A percentile compares a stretch with the other conserved stretches of the same genome.
These are phyloP conservation scores for Loris lydekkerianus DNA, from an alignment of 2,797 vertebrate species.

Conservation along the genomic window DNA sequence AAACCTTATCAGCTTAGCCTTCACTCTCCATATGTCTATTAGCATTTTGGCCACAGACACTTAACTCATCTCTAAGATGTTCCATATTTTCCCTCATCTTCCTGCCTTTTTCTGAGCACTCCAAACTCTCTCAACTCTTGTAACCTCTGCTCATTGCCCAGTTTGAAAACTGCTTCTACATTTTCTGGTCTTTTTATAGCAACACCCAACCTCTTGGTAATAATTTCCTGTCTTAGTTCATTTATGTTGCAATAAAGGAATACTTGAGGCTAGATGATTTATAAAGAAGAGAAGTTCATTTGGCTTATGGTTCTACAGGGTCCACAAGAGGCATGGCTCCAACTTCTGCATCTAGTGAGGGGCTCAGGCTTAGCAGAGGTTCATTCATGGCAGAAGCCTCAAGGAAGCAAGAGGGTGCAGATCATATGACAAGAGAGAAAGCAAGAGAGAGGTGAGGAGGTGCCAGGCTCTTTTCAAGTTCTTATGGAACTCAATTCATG, in stretches of 20 bases:
- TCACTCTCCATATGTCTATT: not conserved
- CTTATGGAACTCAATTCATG: not conserved
- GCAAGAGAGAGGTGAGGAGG: not conserved
- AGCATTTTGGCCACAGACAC: not conserved
- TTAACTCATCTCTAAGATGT: not conserved
- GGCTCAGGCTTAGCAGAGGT: not conserved
- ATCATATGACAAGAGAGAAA: not conserved
- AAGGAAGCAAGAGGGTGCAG: not conserved
- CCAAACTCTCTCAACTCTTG: not conserved
- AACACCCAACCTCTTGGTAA: not conserved
- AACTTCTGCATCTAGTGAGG: not conserved
- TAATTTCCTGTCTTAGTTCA: not conserved
- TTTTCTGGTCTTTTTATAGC: not conserved
- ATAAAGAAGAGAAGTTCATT: no score
- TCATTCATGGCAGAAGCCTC: not conserved
- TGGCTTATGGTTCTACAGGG: no score
- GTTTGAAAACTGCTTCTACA: not conserved
- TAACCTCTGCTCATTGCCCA: not conserved
- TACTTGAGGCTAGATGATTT: no score
- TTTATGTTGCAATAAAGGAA: not conserved
- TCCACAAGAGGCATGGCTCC: not conserved
- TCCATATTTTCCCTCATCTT: no score
- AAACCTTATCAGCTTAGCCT: not conserved
- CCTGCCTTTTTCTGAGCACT: no score
- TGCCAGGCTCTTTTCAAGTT: not conserved